A percentile compares a stretch with the other conserved stretches of the same genome.
Evolutionary conservation across 2,888 invertebrate species (phyloP).

Genomic region (Agrotis puta): DNA sequence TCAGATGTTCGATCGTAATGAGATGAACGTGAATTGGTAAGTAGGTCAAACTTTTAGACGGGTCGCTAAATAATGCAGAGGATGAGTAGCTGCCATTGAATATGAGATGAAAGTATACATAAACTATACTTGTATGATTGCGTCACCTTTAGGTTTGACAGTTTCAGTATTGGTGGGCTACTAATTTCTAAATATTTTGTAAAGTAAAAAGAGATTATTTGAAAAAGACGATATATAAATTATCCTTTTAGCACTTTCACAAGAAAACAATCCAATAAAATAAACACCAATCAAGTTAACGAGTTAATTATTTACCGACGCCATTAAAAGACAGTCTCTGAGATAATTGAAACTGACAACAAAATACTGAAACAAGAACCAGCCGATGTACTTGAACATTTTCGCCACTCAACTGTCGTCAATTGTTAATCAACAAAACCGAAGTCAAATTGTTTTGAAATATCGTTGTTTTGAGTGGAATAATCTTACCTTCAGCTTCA

Average conservation of each 20-base stretch:
- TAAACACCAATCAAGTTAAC: neutral
- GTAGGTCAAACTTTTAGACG: conserved; percentile 48
- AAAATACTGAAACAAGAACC: neutral
- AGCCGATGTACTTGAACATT: neutral
- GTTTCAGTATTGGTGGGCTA: no score
- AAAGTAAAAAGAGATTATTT: no score
- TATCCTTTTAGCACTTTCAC: neutral
- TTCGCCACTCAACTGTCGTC: neutral
- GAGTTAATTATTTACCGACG: neutral
- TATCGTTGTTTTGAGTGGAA: neutral
- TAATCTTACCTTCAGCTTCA: no score
- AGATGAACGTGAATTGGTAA: conserved; percentile 64
- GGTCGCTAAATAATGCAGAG: conserved; percentile 43
- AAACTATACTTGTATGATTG: neutral
- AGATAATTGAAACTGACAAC: conserved; percentile 6
- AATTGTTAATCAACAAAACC: neutral
- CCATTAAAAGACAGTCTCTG: neutral
- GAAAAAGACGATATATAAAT: no score
- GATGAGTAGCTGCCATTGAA: conserved; percentile 21
- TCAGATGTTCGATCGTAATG: conserved; percentile 57
- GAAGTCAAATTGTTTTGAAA: neutral
- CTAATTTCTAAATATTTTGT: no score
- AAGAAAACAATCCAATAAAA: neutral
- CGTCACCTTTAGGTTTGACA: no score
- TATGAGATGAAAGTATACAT: conserved; percentile 3